Evolutionary conservation across 2,888 invertebrate species (phyloP).

Genomic region (Therioaphis trifolii): DNA sequence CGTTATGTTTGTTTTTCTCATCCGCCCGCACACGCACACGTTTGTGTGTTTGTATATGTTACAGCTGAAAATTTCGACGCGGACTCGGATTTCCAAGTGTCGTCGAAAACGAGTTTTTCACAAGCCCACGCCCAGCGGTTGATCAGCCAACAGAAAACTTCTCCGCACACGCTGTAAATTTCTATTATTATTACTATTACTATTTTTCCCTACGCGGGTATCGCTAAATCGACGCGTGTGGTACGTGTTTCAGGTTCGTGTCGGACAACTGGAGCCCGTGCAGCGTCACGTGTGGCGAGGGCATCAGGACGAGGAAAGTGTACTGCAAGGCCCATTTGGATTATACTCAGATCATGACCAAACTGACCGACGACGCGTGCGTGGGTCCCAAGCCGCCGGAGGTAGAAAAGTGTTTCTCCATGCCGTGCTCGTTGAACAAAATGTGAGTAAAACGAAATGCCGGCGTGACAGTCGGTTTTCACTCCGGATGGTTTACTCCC

Average conservation of each 20-base stretch:
- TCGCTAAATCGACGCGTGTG: too few species aligned
- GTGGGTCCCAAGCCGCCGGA: conserved; percentile 85
- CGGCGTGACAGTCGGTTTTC: background rate
- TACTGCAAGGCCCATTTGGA: conserved; percentile 94
- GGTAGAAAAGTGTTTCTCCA: conserved; percentile 83
- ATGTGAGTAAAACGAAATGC: conserved; percentile 66
- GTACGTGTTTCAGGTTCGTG: conserved; percentile 86
- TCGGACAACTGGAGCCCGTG: conserved; percentile 94
- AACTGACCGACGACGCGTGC: conserved; percentile 88
- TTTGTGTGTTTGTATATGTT: background rate
- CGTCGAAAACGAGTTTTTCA: conserved; percentile 51
- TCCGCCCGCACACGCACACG: too few species aligned
- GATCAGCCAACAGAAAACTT: conserved; percentile 75
- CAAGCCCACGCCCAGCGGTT: conserved; percentile 68
- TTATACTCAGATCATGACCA: conserved; percentile 88
- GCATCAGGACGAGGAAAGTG: conserved; percentile 86
- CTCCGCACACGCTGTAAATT: conserved; percentile 82
- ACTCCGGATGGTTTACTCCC: too few species aligned
- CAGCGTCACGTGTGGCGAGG: conserved; percentile 91
- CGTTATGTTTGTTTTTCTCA: conserved; percentile 12
- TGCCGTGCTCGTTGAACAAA: conserved; percentile 75
- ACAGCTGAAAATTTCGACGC: conserved; percentile 24
- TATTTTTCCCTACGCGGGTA: too few species aligned
- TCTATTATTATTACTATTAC: too few species aligned
- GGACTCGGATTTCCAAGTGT: conserved; percentile 44